These are phyloP conservation scores for Spheniscus mendiculus DNA, from an alignment of 2,113 vertebrate genomes.

Conservation along the genomic window DNA sequence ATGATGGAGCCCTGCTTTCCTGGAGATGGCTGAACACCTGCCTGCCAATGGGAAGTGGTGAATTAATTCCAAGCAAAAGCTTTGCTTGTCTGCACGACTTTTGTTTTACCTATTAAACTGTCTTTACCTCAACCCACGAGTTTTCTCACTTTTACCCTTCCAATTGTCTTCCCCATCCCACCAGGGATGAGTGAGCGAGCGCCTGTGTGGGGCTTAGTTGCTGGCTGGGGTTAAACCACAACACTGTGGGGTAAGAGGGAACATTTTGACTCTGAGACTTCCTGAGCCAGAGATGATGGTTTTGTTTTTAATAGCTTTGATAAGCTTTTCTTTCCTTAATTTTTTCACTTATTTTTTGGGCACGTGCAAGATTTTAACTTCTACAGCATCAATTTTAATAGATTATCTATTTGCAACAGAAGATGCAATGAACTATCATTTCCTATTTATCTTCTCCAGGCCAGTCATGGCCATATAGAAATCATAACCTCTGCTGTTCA, in stretches of 20 bases:
- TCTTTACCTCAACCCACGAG: too few species aligned
- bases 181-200: too few species aligned
- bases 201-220: too few species aligned
- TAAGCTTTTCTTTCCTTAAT: not conserved
- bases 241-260: not conserved
- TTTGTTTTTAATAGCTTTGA: not conserved
- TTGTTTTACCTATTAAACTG: too few species aligned
- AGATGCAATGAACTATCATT: not conserved
- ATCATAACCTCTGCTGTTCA: not conserved
- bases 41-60: too few species aligned
- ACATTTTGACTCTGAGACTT: not conserved
- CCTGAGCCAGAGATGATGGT: not conserved
- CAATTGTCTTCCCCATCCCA: too few species aligned
- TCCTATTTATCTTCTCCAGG: not conserved
- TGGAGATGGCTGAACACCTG: too few species aligned
- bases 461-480: not conserved
- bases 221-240: too few species aligned
- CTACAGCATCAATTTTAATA: not conserved
- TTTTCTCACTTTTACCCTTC: too few species aligned
- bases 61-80: too few species aligned
- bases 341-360: not conserved
- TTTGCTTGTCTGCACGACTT: too few species aligned
- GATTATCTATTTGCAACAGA: not conserved
- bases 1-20: too few species aligned
- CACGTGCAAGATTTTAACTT: not conserved